A percentile compares a stretch with the other conserved stretches of the same genome.
Evolutionary conservation across 2,113 vertebrate species (phyloP).

Genomic region (Asarcornis scutulata): DNA sequence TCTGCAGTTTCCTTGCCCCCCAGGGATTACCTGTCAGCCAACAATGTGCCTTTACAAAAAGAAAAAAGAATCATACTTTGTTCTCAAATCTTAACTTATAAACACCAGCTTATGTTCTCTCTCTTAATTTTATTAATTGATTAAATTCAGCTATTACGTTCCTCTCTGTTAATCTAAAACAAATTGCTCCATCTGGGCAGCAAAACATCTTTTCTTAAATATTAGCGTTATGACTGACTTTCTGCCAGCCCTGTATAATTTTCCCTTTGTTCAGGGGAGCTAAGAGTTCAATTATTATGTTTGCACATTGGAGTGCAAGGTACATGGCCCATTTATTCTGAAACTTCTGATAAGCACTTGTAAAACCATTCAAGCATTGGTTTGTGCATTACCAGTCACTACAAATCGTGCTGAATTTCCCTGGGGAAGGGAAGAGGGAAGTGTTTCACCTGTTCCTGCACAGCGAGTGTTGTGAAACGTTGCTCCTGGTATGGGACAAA

Average conservation of each 20-base stretch:
- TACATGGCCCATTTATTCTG: not conserved
- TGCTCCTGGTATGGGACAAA: not conserved
- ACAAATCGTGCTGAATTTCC: not conserved
- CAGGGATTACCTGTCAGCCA: not conserved
- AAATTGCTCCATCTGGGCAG: not conserved
- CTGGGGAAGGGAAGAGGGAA: not conserved
- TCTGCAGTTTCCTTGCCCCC: not conserved
- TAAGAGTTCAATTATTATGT: not conserved
- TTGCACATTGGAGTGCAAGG: not conserved
- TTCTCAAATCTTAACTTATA: not conserved
- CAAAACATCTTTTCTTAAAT: not conserved
- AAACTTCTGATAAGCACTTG: not conserved
- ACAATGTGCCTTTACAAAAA: not conserved
- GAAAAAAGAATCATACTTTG: not conserved
- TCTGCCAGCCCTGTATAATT: not conserved
- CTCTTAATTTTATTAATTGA: not conserved
- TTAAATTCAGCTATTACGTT: not conserved
- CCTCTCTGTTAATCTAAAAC: not conserved
- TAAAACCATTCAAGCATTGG: not conserved
- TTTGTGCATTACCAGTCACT: not conserved
- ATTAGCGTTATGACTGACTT: not conserved
- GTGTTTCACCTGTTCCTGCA: not conserved
- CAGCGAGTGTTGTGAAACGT: rapidly evolving
- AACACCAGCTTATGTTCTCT: not conserved
- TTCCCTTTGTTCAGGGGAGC: not conserved